Evolutionary conservation across 2,113 vertebrate species (phyloP).

Genomic region (Ia io): DNA sequence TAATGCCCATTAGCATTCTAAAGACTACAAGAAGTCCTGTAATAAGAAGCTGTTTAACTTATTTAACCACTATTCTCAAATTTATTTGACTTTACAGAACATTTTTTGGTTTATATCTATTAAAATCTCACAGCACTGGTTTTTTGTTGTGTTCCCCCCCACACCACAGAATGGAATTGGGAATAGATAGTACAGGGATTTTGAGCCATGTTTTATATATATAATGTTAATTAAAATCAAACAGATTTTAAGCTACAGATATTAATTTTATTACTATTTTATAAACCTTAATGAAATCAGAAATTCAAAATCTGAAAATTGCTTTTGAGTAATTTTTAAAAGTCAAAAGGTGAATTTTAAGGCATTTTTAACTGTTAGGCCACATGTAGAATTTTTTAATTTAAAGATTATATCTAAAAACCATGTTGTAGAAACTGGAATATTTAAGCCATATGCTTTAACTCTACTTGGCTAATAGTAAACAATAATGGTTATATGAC

Average conservation of each 20-base stretch:
- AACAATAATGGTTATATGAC: neutral
- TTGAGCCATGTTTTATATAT: neutral
- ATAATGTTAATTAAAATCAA: conserved; percentile 21
- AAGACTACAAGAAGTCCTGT: neutral
- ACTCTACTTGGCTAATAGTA: neutral
- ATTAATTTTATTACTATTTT: conserved; percentile 34
- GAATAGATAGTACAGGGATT: neutral
- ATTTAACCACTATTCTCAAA: conserved; percentile 16
- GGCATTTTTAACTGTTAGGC: neutral
- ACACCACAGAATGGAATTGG: neutral
- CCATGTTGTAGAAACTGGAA: conserved; percentile 6
- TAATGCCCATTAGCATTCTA: neutral
- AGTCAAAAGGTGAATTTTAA: conserved; percentile 38
- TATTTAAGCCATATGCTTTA: neutral
- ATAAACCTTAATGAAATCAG: conserved; percentile 15
- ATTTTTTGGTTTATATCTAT: neutral
- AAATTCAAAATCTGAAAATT: conserved; percentile 42
- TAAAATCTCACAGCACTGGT: neutral
- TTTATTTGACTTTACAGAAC: conserved; percentile 10
- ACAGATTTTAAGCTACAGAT: neutral
- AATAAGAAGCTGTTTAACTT: conserved; percentile 21
- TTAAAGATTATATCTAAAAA: conserved; percentile 18
- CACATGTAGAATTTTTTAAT: neutral
- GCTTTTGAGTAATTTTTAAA: conserved; percentile 40
- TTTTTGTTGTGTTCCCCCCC: neutral